Evolutionary conservation across 2,888 invertebrate species (phyloP).

Genomic region (Poecilus cupreus): DNA sequence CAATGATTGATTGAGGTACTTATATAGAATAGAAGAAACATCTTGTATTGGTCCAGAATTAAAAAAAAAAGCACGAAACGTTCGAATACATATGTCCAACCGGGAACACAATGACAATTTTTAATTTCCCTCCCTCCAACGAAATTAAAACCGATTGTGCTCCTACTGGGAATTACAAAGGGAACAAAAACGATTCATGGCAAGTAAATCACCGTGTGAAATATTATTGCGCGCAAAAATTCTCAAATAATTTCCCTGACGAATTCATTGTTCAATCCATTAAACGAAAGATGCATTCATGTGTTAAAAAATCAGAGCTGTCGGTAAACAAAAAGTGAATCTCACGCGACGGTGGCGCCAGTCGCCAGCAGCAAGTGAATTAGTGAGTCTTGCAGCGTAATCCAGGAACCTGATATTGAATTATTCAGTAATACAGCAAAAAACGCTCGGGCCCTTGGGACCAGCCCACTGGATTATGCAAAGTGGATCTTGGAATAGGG

Average conservation of each 20-base stretch:
- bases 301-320: slow-evolving; percentile 41
- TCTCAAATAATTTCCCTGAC: slow-evolving; percentile 32
- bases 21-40: too few species aligned
- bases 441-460: slow-evolving; percentile 17
- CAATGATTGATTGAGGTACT: too few species aligned
- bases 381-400: slow-evolving; percentile 54
- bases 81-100: background rate
- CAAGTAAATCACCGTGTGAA: slow-evolving; percentile 13
- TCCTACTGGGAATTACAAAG: background rate
- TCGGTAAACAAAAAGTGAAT: slow-evolving; percentile 34
- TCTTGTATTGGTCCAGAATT: too few species aligned
- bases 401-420: slow-evolving; percentile 56
- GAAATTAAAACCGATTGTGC: slow-evolving; percentile 14
- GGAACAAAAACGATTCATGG: background rate
- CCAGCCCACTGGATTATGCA: slow-evolving; percentile 54
- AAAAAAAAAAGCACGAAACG: too few species aligned
- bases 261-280: slow-evolving; percentile 26
- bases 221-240: background rate
- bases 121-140: too few species aligned
- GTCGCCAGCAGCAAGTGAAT: slow-evolving; percentile 41
- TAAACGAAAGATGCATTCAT: slow-evolving; percentile 36
- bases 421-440: slow-evolving; percentile 53
- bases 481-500: slow-evolving; percentile 28
- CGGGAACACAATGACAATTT: background rate
- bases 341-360: too few species aligned